phyloP scores from a whole-genome alignment of 2,797 vertebrate species.

The Enteromius mattozi region DNA sequence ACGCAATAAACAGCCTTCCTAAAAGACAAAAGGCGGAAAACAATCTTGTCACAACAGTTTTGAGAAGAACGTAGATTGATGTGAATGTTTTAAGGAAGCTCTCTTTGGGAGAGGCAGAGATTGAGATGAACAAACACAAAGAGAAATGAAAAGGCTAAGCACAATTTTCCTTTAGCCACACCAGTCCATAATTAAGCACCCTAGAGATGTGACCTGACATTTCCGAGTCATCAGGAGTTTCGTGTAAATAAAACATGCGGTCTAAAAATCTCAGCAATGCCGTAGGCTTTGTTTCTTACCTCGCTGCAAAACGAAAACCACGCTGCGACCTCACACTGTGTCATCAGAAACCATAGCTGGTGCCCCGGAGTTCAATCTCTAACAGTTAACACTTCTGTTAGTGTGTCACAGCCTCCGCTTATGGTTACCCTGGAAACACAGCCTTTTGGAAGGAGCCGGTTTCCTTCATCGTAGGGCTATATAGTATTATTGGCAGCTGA shows the following conservation, averaged over 20 bases:
- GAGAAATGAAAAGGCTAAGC: constrained; percentile 47
- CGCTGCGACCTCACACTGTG: constrained; percentile 28
- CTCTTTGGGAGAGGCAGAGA: constrained; percentile 9
- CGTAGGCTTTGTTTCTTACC: constrained; percentile 54
- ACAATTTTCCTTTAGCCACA: constrained; percentile 42
- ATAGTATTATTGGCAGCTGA: constrained; percentile 45
- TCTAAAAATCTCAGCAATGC: constrained; percentile 28
- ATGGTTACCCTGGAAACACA: constrained; percentile 48
- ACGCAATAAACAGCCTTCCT: constrained; percentile 22
- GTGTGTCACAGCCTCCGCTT: constrained; percentile 27
- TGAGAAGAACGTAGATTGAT: constrained; percentile 16
- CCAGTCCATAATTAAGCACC: constrained; percentile 61
- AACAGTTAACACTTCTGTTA: constrained; percentile 51
- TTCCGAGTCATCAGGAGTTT: constrained; percentile 66
- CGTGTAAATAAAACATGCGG: constrained; percentile 54
- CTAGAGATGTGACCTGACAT: constrained; percentile 71
- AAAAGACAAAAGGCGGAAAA: constrained; percentile 34
- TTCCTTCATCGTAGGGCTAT: constrained; percentile 29
- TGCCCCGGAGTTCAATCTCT: constrained; percentile 39
- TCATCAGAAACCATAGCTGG: constrained; percentile 35
- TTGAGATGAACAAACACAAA: constrained; percentile 34
- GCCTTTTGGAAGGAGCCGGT: constrained; percentile 34
- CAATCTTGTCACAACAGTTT: constrained; percentile 47
- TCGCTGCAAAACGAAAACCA: neutral
- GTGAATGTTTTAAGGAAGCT: constrained; percentile 17